Percentiles rank a stretch among this genome's conserved stretches.
These are phyloP conservation scores for Caenorhabditis sp. DNA, from an alignment of 2,888 invertebrate species.

Conservation along the genomic window DNA sequence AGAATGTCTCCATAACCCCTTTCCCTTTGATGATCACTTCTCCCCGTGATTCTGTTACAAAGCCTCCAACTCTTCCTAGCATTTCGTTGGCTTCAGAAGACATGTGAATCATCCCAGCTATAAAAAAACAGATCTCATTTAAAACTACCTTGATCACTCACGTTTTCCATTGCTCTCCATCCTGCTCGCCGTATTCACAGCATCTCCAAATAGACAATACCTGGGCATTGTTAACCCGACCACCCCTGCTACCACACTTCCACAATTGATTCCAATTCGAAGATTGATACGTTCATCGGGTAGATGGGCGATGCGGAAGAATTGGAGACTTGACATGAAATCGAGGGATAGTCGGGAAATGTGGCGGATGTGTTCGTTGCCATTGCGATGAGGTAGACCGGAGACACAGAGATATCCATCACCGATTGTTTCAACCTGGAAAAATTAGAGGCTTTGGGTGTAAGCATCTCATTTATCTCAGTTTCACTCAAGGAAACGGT, in stretches of 20 bases:
- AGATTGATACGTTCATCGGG: constrained; percentile 54
- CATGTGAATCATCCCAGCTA: constrained; percentile 65
- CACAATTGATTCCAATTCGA: constrained; percentile 56
- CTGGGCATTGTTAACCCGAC: constrained; percentile 62
- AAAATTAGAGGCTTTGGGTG: too few relatives aligned
- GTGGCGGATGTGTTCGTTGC: constrained; percentile 48
- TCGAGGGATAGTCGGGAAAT: constrained; percentile 48
- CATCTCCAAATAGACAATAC: constrained; percentile 62
- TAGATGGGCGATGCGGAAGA: constrained; percentile 50
- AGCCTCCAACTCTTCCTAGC: constrained; percentile 58
- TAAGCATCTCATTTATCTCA: too few relatives aligned
- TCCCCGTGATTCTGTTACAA: constrained; percentile 59
- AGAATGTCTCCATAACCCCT: constrained; percentile 63
- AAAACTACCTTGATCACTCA: too few relatives aligned
- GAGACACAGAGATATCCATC: constrained; percentile 59
- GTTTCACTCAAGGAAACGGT: too few relatives aligned
- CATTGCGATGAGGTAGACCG: constrained; percentile 58
- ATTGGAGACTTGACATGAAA: constrained; percentile 39
- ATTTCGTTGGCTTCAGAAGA: constrained; percentile 56
- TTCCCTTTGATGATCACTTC: constrained; percentile 63
- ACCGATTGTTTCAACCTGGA: constrained; percentile 45
- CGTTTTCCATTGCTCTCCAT: constrained; percentile 64
- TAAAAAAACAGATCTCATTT: too few relatives aligned
- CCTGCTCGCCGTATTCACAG: constrained; percentile 59
- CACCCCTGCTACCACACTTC: constrained; percentile 54